phyloP scores from a whole-genome alignment of 1,140 invertebrate species.

The Melitaea cinxia region DNA sequence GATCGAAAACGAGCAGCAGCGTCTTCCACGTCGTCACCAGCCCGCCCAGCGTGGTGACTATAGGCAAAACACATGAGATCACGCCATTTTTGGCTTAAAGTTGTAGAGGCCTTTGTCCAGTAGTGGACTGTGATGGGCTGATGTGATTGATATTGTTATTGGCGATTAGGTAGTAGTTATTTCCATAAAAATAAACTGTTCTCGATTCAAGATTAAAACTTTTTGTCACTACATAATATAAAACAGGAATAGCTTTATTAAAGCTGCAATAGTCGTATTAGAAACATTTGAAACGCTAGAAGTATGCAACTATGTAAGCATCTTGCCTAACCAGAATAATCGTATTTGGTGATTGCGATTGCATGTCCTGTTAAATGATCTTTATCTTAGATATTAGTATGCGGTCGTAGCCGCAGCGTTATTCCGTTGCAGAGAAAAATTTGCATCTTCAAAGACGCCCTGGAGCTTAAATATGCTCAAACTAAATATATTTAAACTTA shows the following conservation, averaged over 20 bases:
- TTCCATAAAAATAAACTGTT: no score
- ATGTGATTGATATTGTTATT: no score
- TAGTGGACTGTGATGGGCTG: no score
- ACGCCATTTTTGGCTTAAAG: no score
- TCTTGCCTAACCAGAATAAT: constrained; percentile 17
- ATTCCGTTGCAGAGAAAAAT: constrained; percentile 17
- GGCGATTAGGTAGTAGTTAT: no score
- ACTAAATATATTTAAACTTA: neutral
- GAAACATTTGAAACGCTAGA: neutral
- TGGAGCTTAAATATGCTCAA: constrained; percentile 1
- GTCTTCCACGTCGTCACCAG: no score
- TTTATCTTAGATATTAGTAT: constrained; percentile 20
- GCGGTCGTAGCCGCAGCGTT: constrained; percentile 6
- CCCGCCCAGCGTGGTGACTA: no score
- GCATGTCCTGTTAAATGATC: constrained; percentile 20
- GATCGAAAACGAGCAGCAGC: no score
- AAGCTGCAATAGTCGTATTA: no score
- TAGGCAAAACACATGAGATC: no score
- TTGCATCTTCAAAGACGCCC: constrained; percentile 4
- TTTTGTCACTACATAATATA: no score
- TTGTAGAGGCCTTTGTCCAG: no score
- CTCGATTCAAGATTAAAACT: neutral
- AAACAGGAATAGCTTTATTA: neutral
- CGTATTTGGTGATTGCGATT: constrained; percentile 17
- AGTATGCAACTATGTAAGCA: neutral